Conservation (phyloP, 2,797 vertebrate species). For the Cynopterus sphinx region DNA sequence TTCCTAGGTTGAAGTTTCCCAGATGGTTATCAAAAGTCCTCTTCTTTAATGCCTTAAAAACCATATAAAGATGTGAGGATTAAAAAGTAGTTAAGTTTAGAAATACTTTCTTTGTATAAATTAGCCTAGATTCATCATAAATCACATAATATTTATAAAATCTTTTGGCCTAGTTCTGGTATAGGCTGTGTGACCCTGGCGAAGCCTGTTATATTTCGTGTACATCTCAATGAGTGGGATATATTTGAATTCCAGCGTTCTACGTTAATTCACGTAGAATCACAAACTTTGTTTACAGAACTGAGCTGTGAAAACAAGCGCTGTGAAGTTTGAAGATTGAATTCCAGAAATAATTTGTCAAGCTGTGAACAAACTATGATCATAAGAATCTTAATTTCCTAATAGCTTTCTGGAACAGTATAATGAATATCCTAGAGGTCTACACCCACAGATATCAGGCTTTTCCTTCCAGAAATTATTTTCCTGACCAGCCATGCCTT, state of each 20-base stretch:
- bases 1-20: not conserved
- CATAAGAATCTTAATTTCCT: not conserved
- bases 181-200: not conserved
- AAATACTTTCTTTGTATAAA: conserved; percentile 21
- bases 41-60: not conserved
- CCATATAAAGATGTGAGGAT: not conserved
- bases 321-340: not conserved
- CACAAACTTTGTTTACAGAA: not conserved
- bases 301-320: not conserved
- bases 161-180: not conserved
- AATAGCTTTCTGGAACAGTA: not conserved
- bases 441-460: not conserved
- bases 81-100: not conserved
- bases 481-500: not conserved
- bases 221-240: not conserved
- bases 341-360: not conserved
- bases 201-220: not conserved
- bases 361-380: not conserved
- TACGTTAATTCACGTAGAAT: not conserved
- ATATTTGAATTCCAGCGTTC: not conserved
- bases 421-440: not conserved
- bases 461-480: not conserved
- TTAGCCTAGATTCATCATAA: not conserved
- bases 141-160: not conserved
- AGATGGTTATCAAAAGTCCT: not conserved